These are phyloP conservation scores for Drosophila austrosaltans DNA, from an alignment of 2,888 invertebrate species.

Conservation along the genomic window DNA sequence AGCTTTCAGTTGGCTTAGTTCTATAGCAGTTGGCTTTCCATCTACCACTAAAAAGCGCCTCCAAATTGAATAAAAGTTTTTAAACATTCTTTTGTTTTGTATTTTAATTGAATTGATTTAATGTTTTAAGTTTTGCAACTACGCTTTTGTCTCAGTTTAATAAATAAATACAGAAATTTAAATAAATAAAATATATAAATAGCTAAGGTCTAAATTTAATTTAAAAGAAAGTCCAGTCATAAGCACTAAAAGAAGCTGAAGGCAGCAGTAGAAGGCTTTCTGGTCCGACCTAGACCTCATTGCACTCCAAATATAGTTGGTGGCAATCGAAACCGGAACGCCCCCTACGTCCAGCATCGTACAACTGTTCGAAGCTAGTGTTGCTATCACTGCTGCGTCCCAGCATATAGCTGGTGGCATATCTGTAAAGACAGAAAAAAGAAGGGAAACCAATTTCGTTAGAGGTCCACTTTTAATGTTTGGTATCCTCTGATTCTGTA, in stretches of 20 bases:
- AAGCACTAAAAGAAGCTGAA: conserved; percentile 44
- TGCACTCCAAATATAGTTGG: conserved; percentile 93
- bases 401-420: conserved; percentile 93
- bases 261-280: neutral
- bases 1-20: neutral
- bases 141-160: conserved; percentile 9
- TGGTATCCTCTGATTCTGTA: neutral
- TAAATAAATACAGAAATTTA: conserved; percentile 68
- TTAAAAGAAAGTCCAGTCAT: conserved; percentile 68
- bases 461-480: too few relatives aligned
- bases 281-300: conserved; percentile 88
- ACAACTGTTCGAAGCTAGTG: conserved; percentile 88
- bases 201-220: conserved; percentile 68
- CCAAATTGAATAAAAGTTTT: neutral
- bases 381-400: conserved; percentile 89
- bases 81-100: neutral
- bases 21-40: neutral
- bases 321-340: conserved; percentile 93
- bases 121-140: conserved; percentile 5
- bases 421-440: conserved; percentile 84
- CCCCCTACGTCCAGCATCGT: conserved; percentile 93
- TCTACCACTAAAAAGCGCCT: neutral
- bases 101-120: conserved; percentile 11
- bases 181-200: conserved; percentile 76
- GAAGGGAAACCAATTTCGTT: too few relatives aligned